These are phyloP conservation scores for Lissonota sp. DNA, from an alignment of 2,888 invertebrate species.

Conservation along the genomic window DNA sequence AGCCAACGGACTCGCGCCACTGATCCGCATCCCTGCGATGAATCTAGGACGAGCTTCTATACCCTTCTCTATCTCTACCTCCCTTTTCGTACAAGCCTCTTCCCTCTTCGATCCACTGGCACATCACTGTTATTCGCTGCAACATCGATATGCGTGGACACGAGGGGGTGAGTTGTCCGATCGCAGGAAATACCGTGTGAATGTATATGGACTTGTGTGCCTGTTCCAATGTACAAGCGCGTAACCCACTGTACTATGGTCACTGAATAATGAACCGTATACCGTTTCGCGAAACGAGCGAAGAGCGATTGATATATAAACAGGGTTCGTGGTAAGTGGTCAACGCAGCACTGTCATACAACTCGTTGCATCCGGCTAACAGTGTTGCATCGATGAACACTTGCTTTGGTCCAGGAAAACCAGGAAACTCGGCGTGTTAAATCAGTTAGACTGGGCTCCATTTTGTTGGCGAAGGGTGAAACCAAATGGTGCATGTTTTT, in stretches of 20 bases:
- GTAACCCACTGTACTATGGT: constrained; percentile 33
- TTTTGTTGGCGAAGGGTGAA: neutral
- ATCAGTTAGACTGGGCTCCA: constrained; percentile 12
- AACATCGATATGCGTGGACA: constrained; percentile 25
- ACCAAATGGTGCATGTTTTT: neutral
- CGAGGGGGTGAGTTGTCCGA: constrained; percentile 21
- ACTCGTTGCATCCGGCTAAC: constrained; percentile 19
- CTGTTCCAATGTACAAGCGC: constrained; percentile 43
- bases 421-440: constrained; percentile 20
- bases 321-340: constrained; percentile 9
- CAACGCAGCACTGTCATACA: constrained; percentile 28
- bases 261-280: constrained; percentile 59
- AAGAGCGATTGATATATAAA: constrained; percentile 26
- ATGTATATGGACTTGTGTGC: constrained; percentile 40
- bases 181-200: constrained; percentile 50
- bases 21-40: constrained; percentile 61
- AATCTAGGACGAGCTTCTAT: constrained; percentile 59
- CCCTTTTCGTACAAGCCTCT: constrained; percentile 11
- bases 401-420: constrained; percentile 23
- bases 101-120: constrained; percentile 10
- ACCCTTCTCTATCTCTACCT: constrained; percentile 12
- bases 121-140: constrained; percentile 33
- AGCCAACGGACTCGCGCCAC: constrained; percentile 58
- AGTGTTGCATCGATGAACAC: constrained; percentile 38
- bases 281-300: constrained; percentile 32